Percentiles rank a stretch among this genome's conserved stretches.
These are phyloP conservation scores for Polymixis lichenea DNA, from an alignment of 2,888 invertebrate genomes.

Conservation along the genomic window DNA sequence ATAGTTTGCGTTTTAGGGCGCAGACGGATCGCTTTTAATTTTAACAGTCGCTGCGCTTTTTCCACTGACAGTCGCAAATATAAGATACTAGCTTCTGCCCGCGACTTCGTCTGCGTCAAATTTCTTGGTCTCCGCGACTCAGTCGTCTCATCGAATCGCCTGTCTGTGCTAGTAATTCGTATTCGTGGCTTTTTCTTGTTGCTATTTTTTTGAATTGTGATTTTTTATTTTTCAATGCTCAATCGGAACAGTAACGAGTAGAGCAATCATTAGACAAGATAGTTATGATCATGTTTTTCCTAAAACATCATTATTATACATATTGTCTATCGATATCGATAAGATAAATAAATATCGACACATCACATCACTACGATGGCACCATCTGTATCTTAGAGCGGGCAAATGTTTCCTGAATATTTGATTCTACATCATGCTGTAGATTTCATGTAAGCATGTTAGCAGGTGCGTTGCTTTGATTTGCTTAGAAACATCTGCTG, in stretches of 20 bases:
- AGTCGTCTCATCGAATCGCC: no score
- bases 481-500: constrained; percentile 36
- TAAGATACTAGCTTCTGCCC: background rate
- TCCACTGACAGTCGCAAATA: background rate
- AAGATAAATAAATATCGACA: constrained; percentile 43
- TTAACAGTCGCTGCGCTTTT: background rate
- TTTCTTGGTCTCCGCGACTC: no score
- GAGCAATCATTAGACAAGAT: background rate
- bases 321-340: background rate
- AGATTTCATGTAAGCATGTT: constrained; percentile 55
- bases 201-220: no score
- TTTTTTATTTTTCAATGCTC: background rate
- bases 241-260: background rate
- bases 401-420: constrained; percentile 70
- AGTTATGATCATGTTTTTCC: background rate
- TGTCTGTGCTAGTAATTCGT: no score
- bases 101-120: no score
- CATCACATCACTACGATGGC: constrained; percentile 49
- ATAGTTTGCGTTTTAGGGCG: no score
- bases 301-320: background rate
- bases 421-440: constrained; percentile 70
- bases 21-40: background rate
- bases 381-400: constrained; percentile 67
- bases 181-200: no score
- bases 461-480: constrained; percentile 36